phyloP scores from a whole-genome alignment of 2,113 vertebrate genomes.

The Sula dactylatra region DNA sequence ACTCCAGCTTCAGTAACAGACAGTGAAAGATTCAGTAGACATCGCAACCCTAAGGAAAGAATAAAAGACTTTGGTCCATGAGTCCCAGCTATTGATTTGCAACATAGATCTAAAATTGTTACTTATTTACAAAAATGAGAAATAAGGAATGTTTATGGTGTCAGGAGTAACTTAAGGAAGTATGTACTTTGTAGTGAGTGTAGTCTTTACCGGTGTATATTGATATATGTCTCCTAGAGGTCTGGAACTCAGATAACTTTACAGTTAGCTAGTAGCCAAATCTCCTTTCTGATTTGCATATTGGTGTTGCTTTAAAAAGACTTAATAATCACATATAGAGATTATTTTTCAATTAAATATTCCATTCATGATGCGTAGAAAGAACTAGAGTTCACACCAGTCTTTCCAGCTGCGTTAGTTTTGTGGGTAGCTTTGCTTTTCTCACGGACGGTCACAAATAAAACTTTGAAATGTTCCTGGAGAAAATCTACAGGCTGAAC shows the following conservation, averaged over 20 bases:
- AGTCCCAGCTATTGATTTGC: background rate
- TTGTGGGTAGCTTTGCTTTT: background rate
- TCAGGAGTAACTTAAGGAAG: background rate
- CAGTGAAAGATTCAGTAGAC: background rate
- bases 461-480: background rate
- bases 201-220: background rate
- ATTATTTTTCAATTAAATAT: background rate
- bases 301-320: background rate
- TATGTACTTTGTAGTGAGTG: background rate
- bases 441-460: background rate
- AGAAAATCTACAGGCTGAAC: background rate
- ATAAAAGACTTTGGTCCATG: background rate
- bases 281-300: background rate
- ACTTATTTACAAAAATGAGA: background rate
- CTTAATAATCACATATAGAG: background rate
- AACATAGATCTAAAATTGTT: background rate
- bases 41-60: background rate
- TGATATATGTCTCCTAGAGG: background rate
- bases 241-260: background rate
- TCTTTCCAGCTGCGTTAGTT: background rate
- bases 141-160: background rate
- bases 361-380: background rate
- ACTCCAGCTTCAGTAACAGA: background rate
- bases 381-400: background rate
- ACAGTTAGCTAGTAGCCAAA: background rate